Evolutionary conservation across 2,797 vertebrate species (phyloP).

Genomic region (Gastrophryne carolinensis): DNA sequence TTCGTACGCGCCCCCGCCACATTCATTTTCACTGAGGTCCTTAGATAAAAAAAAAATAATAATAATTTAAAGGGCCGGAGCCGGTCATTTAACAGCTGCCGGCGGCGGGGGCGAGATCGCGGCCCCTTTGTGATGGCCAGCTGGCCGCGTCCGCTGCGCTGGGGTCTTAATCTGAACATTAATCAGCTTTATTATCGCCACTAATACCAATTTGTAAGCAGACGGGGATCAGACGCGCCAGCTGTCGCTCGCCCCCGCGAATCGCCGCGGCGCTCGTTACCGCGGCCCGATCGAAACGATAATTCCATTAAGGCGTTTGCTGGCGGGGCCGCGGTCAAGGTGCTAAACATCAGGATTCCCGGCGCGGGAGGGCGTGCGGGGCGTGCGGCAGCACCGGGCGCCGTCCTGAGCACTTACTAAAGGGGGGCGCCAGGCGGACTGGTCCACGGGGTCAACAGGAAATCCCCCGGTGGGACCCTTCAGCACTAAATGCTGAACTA

Average conservation of each 20-base stretch:
- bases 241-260: conserved; percentile 82
- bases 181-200: conserved; percentile 94
- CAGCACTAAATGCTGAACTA: no score
- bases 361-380: conserved; percentile 57
- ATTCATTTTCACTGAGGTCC: background rate
- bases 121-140: conserved; percentile 73
- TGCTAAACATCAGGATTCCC: conserved; percentile 56
- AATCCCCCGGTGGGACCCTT: no score
- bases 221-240: conserved; percentile 93
- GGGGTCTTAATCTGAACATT: conserved; percentile 83
- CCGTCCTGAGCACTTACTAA: no score
- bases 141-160: conserved; percentile 83
- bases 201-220: conserved; percentile 92
- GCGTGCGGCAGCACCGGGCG: no score
- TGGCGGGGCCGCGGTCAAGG: conserved; percentile 58
- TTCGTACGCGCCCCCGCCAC: background rate
- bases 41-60: background rate
- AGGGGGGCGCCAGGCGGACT: no score
- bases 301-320: conserved; percentile 69
- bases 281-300: conserved; percentile 71
- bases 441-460: no score
- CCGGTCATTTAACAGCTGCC: conserved; percentile 68
- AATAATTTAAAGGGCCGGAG: background rate
- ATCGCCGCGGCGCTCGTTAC: conserved; percentile 70
- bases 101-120: conserved; percentile 67